These are phyloP conservation scores for Caloenas nicobarica DNA, from an alignment of 2,113 vertebrate genomes.

Conservation along the genomic window DNA sequence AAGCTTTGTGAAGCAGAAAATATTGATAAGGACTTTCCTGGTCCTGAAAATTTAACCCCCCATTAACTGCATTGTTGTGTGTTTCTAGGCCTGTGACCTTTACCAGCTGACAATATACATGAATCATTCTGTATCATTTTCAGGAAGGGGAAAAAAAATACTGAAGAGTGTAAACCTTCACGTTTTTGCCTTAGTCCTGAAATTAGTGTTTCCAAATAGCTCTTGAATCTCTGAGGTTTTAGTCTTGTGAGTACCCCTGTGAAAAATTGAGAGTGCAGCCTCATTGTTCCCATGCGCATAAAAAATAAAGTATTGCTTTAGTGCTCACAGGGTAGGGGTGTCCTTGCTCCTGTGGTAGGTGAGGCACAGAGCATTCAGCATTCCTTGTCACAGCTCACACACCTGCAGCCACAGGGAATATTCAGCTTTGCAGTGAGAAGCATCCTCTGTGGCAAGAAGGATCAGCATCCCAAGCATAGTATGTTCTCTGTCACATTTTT, in stretches of 20 bases:
- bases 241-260: background rate
- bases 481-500: background rate
- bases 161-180: background rate
- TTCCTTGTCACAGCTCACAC: background rate
- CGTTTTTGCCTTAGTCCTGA: background rate
- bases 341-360: background rate
- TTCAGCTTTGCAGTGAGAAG: background rate
- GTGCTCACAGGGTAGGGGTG: background rate
- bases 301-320: background rate
- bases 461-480: background rate
- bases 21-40: background rate
- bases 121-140: background rate
- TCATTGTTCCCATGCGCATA: background rate
- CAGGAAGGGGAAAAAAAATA: background rate
- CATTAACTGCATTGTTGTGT: rapidly evolving
- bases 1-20: background rate
- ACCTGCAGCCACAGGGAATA: background rate
- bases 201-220: background rate
- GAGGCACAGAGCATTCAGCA: background rate
- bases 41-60: background rate
- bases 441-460: background rate
- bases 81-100: background rate
- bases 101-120: background rate
- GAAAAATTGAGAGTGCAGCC: background rate
- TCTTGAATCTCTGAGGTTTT: background rate